These are phyloP conservation scores for Camarhynchus parvulus DNA, from an alignment of 2,113 vertebrate genomes.

Conservation along the genomic window DNA sequence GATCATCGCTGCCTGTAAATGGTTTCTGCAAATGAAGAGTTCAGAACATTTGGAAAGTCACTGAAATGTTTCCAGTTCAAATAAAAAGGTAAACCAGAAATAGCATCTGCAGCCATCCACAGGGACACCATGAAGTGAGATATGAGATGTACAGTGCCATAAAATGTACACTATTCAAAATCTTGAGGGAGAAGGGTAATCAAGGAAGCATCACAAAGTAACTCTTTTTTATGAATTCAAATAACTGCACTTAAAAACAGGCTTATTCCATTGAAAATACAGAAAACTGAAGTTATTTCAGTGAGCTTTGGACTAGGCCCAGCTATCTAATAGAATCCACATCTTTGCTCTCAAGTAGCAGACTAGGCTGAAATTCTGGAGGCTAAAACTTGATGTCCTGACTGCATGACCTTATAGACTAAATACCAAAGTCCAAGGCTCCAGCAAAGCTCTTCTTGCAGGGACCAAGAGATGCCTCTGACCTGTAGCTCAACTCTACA, in stretches of 20 bases:
- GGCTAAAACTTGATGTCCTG: not conserved
- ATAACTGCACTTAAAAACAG: not conserved
- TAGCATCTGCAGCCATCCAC: slow-evolving; percentile 16
- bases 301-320: not conserved
- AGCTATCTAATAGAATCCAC: slow-evolving; percentile 29
- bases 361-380: not conserved
- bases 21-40: not conserved
- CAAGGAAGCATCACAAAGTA: not conserved
- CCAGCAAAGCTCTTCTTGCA: not conserved
- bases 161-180: not conserved
- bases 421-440: not conserved
- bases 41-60: slow-evolving; percentile 46
- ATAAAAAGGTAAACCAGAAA: slow-evolving; percentile 62
- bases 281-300: slow-evolving; percentile 14
- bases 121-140: slow-evolving; percentile 18
- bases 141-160: not conserved
- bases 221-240: not conserved
- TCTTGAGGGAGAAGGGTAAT: not conserved
- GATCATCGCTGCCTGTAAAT: slow-evolving; percentile 12
- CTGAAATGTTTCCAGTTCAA: slow-evolving; percentile 47
- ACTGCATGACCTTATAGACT: not conserved
- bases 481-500: not conserved
- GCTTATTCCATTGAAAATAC: slow-evolving; percentile 17
- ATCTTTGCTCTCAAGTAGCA: not conserved
- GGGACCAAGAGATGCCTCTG: not conserved